Conservation (phyloP, 2,113 vertebrate genomes). For the Python bivittatus region DNA sequence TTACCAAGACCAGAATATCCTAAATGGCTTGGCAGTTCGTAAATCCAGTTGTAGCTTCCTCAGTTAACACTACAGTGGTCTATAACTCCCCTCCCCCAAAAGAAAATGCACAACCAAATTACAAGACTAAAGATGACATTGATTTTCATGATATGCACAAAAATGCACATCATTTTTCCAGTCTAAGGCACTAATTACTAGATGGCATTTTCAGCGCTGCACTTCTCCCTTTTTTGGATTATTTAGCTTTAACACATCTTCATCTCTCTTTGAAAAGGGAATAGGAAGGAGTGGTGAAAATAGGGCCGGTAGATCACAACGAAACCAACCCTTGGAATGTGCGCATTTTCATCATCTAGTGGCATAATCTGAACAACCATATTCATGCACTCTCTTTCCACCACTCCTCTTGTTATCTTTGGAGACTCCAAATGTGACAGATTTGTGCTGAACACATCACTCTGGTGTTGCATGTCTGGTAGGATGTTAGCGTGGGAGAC, state of each 20-base stretch:
- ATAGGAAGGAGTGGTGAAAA: background rate
- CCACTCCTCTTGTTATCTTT: background rate
- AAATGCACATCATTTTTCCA: background rate
- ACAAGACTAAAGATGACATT: background rate
- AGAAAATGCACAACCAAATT: background rate
- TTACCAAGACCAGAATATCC: background rate
- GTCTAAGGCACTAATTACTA: background rate
- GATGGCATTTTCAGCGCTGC: background rate
- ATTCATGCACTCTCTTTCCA: background rate
- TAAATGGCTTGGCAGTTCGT: background rate
- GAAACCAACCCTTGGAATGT: background rate
- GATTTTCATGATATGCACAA: background rate
- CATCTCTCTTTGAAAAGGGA: background rate
- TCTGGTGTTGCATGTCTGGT: background rate
- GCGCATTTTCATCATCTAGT: background rate
- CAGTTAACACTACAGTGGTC: background rate
- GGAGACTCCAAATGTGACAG: background rate
- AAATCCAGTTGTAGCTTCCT: background rate
- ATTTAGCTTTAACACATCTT: background rate
- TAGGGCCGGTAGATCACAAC: background rate
- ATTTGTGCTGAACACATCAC: background rate
- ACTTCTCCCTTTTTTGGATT: background rate
- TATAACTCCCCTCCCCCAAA: background rate
- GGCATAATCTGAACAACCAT: background rate
- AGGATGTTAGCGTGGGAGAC: background rate